Conservation (phyloP, 1,140 invertebrate species). For the Monomorium pharaonis region DNA sequence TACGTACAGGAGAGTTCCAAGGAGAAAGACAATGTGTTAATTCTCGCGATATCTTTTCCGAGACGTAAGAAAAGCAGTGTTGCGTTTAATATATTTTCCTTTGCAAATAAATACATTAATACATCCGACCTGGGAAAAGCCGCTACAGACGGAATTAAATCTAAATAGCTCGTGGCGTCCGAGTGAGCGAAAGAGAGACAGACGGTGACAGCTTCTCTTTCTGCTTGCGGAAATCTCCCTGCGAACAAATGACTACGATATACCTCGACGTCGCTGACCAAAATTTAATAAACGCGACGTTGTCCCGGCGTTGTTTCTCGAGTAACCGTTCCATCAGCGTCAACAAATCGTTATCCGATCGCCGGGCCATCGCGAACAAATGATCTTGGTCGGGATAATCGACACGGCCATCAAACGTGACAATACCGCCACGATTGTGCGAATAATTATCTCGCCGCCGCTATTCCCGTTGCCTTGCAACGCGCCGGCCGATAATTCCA, state of each 20-base stretch:
- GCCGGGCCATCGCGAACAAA: conserved; percentile 12
- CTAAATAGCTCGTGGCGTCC: background rate
- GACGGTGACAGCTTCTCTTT: background rate
- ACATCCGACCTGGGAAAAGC: background rate
- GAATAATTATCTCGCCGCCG: conserved; percentile 30
- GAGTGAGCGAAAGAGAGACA: background rate
- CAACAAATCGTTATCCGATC: conserved; percentile 46
- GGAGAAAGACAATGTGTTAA: background rate
- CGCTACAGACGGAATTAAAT: background rate
- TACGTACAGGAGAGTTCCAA: too few relatives aligned
- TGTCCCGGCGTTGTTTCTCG: background rate
- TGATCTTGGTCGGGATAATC: conserved; percentile 41
- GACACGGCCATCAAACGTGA: conserved; percentile 3
- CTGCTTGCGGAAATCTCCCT: background rate
- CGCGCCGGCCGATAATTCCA: background rate
- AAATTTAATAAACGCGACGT: conserved; percentile 24
- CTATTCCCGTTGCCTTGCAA: background rate
- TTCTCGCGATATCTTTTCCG: background rate
- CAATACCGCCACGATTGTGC: conserved; percentile 15
- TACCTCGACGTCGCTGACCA: background rate
- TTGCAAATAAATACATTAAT: background rate
- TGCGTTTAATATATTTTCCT: background rate
- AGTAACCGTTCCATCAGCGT: conserved; percentile 30
- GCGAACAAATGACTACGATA: background rate
- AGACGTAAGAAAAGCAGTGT: background rate